Evolutionary conservation across 2,113 vertebrate species (phyloP).

Genomic region (Cyrtonyx montezumae): DNA sequence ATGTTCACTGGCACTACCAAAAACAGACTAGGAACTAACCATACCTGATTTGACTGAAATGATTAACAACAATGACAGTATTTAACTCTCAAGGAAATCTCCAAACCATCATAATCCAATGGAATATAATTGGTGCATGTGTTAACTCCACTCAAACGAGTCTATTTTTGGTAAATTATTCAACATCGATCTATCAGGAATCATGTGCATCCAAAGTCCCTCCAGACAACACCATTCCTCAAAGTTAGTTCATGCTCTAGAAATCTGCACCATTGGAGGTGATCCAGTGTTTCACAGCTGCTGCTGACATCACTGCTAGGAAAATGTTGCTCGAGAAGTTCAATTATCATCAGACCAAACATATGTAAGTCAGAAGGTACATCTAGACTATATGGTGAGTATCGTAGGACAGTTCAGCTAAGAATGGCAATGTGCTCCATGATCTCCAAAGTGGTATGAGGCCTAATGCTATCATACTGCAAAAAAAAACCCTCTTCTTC

Average conservation of each 20-base stretch:
- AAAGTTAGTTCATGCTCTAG: not conserved
- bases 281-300: too few relatives aligned
- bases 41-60: not conserved
- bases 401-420: too few relatives aligned
- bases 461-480: too few relatives aligned
- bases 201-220: not conserved
- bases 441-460: too few relatives aligned
- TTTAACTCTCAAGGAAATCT: not conserved
- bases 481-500: too few relatives aligned
- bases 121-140: not conserved
- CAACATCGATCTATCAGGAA: not conserved
- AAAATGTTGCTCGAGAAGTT: too few relatives aligned
- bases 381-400: too few relatives aligned
- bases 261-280: too few relatives aligned
- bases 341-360: too few relatives aligned
- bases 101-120: not conserved
- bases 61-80: not conserved
- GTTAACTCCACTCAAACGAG: not conserved
- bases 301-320: too few relatives aligned
- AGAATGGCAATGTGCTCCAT: too few relatives aligned
- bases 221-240: not conserved
- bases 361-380: too few relatives aligned
- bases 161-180: not conserved
- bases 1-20: not conserved
- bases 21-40: not conserved